These are phyloP conservation scores for Mustela nigripes DNA, from an alignment of 2,113 vertebrate genomes.

Conservation along the genomic window DNA sequence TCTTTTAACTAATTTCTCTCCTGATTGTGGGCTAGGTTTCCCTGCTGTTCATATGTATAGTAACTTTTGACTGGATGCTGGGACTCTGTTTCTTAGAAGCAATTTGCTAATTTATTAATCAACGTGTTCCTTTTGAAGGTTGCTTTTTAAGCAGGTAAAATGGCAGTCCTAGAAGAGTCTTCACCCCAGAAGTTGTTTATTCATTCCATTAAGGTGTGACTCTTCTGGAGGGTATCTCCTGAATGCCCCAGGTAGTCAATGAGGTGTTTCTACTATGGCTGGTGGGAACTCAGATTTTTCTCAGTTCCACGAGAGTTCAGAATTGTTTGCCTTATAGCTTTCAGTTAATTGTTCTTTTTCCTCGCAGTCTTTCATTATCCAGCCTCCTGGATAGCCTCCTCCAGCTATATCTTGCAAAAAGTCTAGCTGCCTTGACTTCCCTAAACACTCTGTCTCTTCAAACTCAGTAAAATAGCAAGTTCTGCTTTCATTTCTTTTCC, in stretches of 20 bases:
- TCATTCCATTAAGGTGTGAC: not conserved
- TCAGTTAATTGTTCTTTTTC: conserved; percentile 18
- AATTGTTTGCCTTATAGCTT: not conserved
- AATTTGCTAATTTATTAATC: not conserved
- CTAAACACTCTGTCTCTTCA: conserved; percentile 4
- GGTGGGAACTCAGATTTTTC: not conserved
- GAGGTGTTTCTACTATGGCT: not conserved
- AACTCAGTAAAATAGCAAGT: not conserved
- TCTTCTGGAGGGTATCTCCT: not conserved
- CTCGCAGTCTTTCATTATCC: not conserved
- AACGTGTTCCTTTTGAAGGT: conserved; percentile 27
- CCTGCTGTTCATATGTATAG: not conserved
- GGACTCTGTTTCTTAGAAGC: not conserved
- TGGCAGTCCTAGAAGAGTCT: not conserved
- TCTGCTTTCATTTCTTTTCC: not conserved
- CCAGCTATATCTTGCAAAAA: conserved; percentile 29
- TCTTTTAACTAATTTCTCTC: not conserved
- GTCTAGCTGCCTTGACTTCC: not conserved
- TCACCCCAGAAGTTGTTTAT: conserved; percentile 12
- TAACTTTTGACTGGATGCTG: conserved; percentile 12
- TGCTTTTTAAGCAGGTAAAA: conserved; percentile 27
- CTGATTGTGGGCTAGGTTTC: conserved; percentile 24
- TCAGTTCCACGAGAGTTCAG: not conserved
- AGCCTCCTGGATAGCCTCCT: not conserved
- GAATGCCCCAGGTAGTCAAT: not conserved